Evolutionary conservation across 1,140 invertebrate species (phyloP), one percentile per base, ranked within the genome.

Genomic region (Orussus abietinus): DNA sequence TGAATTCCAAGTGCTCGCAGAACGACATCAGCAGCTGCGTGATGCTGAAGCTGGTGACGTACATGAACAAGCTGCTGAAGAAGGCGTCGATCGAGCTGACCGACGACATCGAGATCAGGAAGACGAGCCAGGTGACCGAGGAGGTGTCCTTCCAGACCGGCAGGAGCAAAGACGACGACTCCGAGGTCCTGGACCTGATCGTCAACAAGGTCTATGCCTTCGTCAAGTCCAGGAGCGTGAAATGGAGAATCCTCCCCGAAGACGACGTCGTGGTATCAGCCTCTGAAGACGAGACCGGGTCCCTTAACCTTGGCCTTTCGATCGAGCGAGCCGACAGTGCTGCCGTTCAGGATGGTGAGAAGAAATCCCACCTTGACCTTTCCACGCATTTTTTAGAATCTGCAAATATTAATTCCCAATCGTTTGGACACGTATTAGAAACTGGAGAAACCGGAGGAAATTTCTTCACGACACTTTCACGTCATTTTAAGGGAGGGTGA

Each of bases 61-160:
- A 89, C 55, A 86, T 88, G 72, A 88, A 90, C 66, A 76, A 81
- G 34, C 76, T 90, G 53, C 69, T 89, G 58, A 85, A 88, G 61
- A 90, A 88, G 42, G 82, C 84, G 0, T 80, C 81, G 31, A 77
- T 89, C 49, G 83, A 86, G 54, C 58, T 86, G 3, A 80, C 81
- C 15, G 85, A 88, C 17, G 84, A 85, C 47, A 72, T 89, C 29
- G 82, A 87, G 62, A 84, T 90, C 32, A 80, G 82, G 5, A 83
- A 88, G 62, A 85, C 83, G n/a, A 80, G 80, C 32, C 69, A 69
- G 28, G 56, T 58, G 0, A 62, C 64, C 1, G 71, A 72, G 25
- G 69, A 75, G 13, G 59, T 67, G 4, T 62, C 57, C 1, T 69
- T 69, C 43, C 64, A 70, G 17, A 58, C 62, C 0, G 65, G 59